Conservation (phyloP, 2,888 invertebrate species). For the Masnerella sp. region DNA sequence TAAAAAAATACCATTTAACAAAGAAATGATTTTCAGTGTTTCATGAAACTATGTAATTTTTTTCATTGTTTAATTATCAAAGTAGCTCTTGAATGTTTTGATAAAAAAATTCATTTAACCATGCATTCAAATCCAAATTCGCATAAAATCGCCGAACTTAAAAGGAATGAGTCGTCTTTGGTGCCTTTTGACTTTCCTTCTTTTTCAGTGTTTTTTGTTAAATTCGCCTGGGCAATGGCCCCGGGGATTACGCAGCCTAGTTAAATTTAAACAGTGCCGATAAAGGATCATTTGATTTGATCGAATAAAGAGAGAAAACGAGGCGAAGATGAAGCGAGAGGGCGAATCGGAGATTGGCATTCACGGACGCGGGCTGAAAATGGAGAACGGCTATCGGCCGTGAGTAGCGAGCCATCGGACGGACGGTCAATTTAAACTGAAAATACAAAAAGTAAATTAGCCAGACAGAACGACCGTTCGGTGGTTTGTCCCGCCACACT, state of each 20-base stretch:
- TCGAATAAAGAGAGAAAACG: conserved; percentile 21
- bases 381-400: conserved; percentile 64
- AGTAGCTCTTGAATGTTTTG: too few species aligned
- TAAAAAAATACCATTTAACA: too few species aligned
- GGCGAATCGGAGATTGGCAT: conserved; percentile 68
- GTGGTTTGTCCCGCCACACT: conserved; percentile 71
- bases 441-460: conserved; percentile 77
- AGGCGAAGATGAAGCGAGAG: conserved; percentile 4
- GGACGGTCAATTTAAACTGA: conserved; percentile 74
- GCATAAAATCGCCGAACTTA: too few species aligned
- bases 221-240: conserved; percentile 1
- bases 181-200: not conserved
- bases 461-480: conserved; percentile 71
- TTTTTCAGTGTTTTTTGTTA: too few species aligned
- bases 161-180: not conserved
- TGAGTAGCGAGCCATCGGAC: conserved; percentile 65
- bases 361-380: conserved; percentile 66
- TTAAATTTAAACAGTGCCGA: conserved; percentile 49
- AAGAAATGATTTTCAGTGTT: too few species aligned
- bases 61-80: too few species aligned
- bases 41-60: too few species aligned
- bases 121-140: too few species aligned
- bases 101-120: too few species aligned
- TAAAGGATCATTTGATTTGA: conserved; percentile 53
- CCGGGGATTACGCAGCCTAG: conserved; percentile 32